Percentiles rank a stretch among this genome's conserved stretches.
Evolutionary conservation across 2,888 invertebrate species (phyloP).

Genomic region (Orgyia antiqua): DNA sequence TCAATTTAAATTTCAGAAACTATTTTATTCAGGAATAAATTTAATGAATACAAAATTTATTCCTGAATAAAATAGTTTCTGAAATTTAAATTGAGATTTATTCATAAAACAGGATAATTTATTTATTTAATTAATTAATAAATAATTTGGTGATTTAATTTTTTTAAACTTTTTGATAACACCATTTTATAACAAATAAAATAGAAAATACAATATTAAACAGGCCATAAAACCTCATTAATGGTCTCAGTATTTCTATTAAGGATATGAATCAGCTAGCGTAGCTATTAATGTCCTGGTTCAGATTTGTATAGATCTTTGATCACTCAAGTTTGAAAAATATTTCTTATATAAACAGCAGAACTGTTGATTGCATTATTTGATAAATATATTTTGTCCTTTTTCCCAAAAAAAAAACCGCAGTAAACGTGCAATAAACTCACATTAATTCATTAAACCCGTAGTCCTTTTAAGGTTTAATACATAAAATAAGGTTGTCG

Average conservation of each 20-base stretch:
- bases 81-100: constrained; percentile 10
- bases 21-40: constrained; percentile 10
- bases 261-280: background rate
- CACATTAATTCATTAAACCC: constrained; percentile 36
- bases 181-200: constrained; percentile 5
- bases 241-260: constrained; percentile 3
- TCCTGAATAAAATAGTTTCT: constrained; percentile 13
- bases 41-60: constrained; percentile 5
- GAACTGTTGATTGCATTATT: constrained; percentile 13
- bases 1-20: constrained; percentile 12
- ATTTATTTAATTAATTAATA: constrained; percentile 3
- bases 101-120: constrained; percentile 7
- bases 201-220: constrained; percentile 5
- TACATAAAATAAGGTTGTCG: constrained; percentile 65
- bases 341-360: constrained; percentile 9
- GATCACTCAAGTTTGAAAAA: too few species aligned
- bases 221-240: constrained; percentile 3
- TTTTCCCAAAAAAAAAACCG: constrained; percentile 34
- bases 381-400: constrained; percentile 16
- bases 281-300: background rate
- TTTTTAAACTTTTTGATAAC: constrained; percentile 7
- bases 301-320: too few species aligned
- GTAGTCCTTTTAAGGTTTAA: constrained; percentile 48
- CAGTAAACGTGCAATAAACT: constrained; percentile 46
- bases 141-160: constrained; percentile 4